phyloP scores from a whole-genome alignment of 2,113 vertebrate species.

The Cisticola juncidis region DNA sequence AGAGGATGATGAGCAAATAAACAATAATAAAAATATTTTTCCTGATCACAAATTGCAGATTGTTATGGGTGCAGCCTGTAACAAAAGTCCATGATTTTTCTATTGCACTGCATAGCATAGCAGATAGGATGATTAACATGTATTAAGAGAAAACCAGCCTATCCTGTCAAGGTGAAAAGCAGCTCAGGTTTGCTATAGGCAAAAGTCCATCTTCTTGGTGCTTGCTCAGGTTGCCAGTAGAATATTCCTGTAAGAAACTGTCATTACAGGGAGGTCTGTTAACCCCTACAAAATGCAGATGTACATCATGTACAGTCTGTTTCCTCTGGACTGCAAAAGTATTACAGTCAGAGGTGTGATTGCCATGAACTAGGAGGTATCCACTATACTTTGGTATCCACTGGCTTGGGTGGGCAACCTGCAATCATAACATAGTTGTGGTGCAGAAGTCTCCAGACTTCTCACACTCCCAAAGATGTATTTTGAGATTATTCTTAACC shows the following conservation, averaged over 20 bases:
- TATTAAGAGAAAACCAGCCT: not conserved
- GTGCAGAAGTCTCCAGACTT: not conserved
- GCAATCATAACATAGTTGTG: not conserved
- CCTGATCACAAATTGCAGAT: not conserved
- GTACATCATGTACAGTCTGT: too few relatives aligned
- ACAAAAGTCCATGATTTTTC: not conserved
- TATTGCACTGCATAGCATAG: not conserved
- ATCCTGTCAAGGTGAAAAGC: not conserved
- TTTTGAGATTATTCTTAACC: not conserved
- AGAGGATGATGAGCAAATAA: not conserved
- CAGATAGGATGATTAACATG: not conserved
- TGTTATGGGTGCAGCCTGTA: not conserved
- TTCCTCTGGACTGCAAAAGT: not conserved
- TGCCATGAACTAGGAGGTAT: not conserved
- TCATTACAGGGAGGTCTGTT: not conserved
- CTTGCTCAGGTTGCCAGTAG: not conserved
- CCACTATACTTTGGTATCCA: not conserved
- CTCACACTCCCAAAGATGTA: not conserved
- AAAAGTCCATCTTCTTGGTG: not conserved
- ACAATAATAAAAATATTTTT: not conserved
- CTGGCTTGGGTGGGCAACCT: not conserved
- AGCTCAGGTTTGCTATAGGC: not conserved
- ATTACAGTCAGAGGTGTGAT: not conserved
- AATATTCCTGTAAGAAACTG: not conserved
- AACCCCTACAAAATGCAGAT: not conserved